Percentiles rank a stretch among this genome's conserved stretches.
Evolutionary conservation across 2,888 invertebrate species (phyloP).

Genomic region (Troides helena): DNA sequence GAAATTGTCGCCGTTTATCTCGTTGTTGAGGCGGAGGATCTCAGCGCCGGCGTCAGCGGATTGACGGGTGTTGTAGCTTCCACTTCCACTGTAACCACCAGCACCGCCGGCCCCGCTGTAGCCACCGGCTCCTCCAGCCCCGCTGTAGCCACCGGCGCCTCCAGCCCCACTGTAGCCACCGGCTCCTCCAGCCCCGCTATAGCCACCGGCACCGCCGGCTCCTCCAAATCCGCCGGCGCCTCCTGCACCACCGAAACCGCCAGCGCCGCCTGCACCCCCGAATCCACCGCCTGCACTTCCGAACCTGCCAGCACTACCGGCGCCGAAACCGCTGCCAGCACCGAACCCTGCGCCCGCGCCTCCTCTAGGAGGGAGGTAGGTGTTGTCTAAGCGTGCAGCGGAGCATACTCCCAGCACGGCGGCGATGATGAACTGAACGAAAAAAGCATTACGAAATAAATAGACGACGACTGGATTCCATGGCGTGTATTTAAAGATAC

Average conservation of each 20-base stretch:
- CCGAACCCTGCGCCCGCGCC: slow-evolving; percentile 67
- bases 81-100: slow-evolving; percentile 35
- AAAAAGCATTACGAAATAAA: too few species aligned
- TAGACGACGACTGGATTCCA: too few species aligned
- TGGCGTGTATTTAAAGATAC: too few species aligned
- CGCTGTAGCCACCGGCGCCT: slow-evolving; percentile 32
- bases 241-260: slow-evolving; percentile 35
- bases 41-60: slow-evolving; percentile 66
- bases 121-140: slow-evolving; percentile 38
- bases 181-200: slow-evolving; percentile 53
- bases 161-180: slow-evolving; percentile 32
- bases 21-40: slow-evolving; percentile 66
- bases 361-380: slow-evolving; percentile 74
- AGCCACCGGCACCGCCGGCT: slow-evolving; percentile 1
- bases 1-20: slow-evolving; percentile 72
- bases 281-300: slow-evolving; percentile 36
- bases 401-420: slow-evolving; percentile 69
- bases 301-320: slow-evolving; percentile 34
- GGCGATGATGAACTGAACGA: slow-evolving; percentile 66
- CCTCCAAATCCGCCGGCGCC: slow-evolving; percentile 33
- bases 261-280: slow-evolving; percentile 36
- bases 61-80: slow-evolving; percentile 44
- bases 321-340: slow-evolving; percentile 44
- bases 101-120: slow-evolving; percentile 39
- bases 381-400: slow-evolving; percentile 73